phyloP scores from a whole-genome alignment of 1,140 invertebrate genomes.

The Intoshia linei region DNA sequence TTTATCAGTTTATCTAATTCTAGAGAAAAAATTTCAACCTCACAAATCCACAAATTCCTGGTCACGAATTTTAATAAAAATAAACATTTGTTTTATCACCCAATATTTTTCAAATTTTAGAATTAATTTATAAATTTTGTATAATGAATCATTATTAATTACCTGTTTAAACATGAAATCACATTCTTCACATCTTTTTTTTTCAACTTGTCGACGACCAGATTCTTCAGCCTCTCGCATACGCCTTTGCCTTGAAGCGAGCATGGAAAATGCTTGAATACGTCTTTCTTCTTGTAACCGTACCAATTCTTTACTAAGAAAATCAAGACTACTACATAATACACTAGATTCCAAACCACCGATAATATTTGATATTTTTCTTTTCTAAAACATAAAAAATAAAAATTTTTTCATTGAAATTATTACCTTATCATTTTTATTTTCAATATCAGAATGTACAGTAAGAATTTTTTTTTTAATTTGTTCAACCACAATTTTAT shows the following conservation, averaged over 20 bases:
- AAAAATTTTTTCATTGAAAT: neutral
- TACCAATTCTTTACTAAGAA: conserved; percentile 37
- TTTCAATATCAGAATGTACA: conserved; percentile 17
- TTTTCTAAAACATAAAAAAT: conserved; percentile 5
- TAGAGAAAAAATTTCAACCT: too few species aligned
- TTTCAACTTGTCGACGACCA: conserved; percentile 33
- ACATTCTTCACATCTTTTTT: conserved; percentile 31
- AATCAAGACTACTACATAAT: conserved; percentile 32
- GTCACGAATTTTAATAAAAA: too few species aligned
- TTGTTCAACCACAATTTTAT: conserved; percentile 16
- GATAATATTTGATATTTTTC: conserved; percentile 10
- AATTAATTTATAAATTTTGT: too few species aligned
- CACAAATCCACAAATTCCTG: too few species aligned
- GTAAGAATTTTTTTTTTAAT: conserved; percentile 22
- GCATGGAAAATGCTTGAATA: conserved; percentile 33
- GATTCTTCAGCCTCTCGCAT: conserved; percentile 37
- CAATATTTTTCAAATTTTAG: neutral
- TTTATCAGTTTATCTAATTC: too few species aligned
- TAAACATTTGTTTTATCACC: neutral
- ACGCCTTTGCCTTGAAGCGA: conserved; percentile 32
- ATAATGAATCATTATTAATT: neutral
- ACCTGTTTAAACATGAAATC: conserved; percentile 41
- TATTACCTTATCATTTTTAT: neutral
- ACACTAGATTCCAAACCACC: conserved; percentile 28
- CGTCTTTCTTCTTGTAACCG: conserved; percentile 35